These are phyloP conservation scores for Malthinus flaveolus DNA, from an alignment of 2,888 invertebrate genomes.

Conservation along the genomic window DNA sequence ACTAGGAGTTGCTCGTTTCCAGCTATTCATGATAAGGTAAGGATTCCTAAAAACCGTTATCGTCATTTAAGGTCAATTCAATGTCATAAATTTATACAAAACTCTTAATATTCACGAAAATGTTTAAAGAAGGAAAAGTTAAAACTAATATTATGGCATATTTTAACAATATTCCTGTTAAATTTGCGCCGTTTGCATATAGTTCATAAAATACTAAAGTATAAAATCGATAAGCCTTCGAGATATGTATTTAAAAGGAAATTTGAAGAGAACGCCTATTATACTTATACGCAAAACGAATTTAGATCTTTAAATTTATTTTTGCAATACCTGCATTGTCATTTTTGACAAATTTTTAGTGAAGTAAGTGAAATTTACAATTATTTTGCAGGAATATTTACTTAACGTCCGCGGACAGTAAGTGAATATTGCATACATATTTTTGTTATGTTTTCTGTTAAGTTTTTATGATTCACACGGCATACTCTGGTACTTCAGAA, in stretches of 20 bases:
- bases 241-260: constrained; percentile 24
- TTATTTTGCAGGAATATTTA: too few species aligned
- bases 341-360: too few species aligned
- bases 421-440: too few species aligned
- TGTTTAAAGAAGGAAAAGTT: constrained; percentile 23
- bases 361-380: too few species aligned
- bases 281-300: too few species aligned
- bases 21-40: constrained; percentile 38
- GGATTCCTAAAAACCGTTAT: constrained; percentile 37
- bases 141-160: constrained; percentile 22
- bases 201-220: constrained; percentile 27
- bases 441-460: too few species aligned
- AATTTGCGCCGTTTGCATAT: constrained; percentile 25
- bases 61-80: constrained; percentile 39
- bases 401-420: too few species aligned
- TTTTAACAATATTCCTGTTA: constrained; percentile 25
- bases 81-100: constrained; percentile 37
- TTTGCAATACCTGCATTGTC: too few species aligned
- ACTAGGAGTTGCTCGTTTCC: constrained; percentile 35
- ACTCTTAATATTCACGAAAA: constrained; percentile 37
- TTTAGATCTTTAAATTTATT: too few species aligned
- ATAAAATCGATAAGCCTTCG: constrained; percentile 22
- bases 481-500: too few species aligned
- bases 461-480: too few species aligned
- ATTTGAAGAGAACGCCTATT: constrained; percentile 5